Percentiles rank a stretch among this genome's conserved stretches.
Evolutionary conservation across 2,888 invertebrate species (phyloP).

Genomic region (Chaetogeoica ovagalla): DNA sequence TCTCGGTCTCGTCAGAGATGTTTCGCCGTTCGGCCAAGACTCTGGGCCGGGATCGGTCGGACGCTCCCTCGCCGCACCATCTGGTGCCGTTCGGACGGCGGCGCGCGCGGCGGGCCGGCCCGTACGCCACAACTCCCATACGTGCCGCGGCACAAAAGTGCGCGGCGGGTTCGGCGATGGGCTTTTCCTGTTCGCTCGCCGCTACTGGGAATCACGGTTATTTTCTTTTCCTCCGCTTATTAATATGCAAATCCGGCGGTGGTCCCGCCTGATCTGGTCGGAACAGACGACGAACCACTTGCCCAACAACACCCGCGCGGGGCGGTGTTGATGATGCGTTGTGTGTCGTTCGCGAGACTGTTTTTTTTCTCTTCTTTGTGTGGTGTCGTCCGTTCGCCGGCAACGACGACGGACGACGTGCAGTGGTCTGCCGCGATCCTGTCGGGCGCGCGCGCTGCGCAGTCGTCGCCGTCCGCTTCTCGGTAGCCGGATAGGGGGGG

Average conservation of each 20-base stretch:
- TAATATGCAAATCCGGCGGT: conserved; percentile 64
- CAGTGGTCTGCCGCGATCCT: no score
- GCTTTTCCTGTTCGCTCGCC: conserved; percentile 67
- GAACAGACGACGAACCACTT: no score
- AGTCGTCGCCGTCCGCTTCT: conserved; percentile 5
- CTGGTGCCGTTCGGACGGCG: conserved; percentile 57
- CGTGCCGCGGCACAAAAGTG: conserved; percentile 1
- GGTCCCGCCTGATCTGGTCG: conserved; percentile 56
- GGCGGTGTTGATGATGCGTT: no score
- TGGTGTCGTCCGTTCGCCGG: no score
- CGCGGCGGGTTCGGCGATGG: no score
- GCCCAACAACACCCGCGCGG: no score
- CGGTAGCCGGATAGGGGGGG: background rate
- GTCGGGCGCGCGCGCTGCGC: no score
- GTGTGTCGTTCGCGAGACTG: no score
- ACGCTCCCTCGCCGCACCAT: conserved; percentile 59
- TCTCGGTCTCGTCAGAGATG: conserved; percentile 58
- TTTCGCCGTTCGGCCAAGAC: no score
- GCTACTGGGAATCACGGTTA: conserved; percentile 68
- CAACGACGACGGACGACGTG: no score
- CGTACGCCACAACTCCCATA: conserved; percentile 56
- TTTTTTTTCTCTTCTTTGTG: no score
- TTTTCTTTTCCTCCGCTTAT: conserved; percentile 74
- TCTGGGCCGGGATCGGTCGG: conserved; percentile 54
- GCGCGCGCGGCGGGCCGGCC: conserved; percentile 54